Conservation (phyloP, 1,140 invertebrate species). For the Pseudoatta argentina region DNA sequence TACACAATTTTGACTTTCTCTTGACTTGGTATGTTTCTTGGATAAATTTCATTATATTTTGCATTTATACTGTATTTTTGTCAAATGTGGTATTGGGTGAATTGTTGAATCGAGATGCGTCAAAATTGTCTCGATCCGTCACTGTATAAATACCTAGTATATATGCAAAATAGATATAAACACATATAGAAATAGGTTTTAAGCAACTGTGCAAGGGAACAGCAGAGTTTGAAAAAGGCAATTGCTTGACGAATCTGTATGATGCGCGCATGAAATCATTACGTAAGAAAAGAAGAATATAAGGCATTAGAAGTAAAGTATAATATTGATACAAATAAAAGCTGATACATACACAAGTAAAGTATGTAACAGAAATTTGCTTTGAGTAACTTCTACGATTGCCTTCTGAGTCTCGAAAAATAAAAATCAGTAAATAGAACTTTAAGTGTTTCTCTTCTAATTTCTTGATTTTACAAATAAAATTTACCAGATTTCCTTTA, state of each 20-base stretch:
- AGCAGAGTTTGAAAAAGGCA: slow-evolving; percentile 52
- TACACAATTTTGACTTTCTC: too few relatives aligned
- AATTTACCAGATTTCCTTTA: background rate
- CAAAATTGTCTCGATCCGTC: slow-evolving; percentile 15
- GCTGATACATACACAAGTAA: background rate
- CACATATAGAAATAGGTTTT: slow-evolving; percentile 53
- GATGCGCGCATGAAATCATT: background rate
- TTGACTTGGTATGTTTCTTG: too few relatives aligned
- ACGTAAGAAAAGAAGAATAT: slow-evolving; percentile 4
- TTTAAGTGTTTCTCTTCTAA: background rate
- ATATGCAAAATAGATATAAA: slow-evolving; percentile 45
- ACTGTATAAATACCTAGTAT: slow-evolving; percentile 46
- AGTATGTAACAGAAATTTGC: slow-evolving; percentile 1
- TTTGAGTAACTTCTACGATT: slow-evolving; percentile 25
- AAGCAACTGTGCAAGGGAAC: slow-evolving; percentile 65
- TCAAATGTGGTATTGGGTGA: background rate
- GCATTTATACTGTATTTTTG: background rate
- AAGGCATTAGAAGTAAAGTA: slow-evolving; percentile 28
- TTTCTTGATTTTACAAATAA: background rate
- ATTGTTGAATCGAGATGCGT: background rate
- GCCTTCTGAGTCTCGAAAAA: background rate
- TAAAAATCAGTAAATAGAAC: background rate
- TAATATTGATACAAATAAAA: background rate
- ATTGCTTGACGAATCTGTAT: slow-evolving; percentile 34
- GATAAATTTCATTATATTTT: background rate